These are phyloP conservation scores for Lepidurus packardi DNA, from an alignment of 1,140 invertebrate genomes.

Conservation along the genomic window DNA sequence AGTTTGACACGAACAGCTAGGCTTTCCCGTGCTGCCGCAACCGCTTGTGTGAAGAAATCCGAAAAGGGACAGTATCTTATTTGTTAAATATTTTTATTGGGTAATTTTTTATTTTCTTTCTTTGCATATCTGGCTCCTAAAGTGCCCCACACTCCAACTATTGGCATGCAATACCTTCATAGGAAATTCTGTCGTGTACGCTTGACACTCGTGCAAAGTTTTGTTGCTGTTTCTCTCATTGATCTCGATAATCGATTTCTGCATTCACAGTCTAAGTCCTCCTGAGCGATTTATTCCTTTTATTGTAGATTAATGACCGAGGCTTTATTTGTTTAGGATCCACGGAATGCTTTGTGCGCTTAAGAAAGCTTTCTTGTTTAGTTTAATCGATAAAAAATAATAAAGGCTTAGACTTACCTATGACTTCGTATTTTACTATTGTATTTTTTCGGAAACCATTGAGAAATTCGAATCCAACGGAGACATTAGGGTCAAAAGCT, in stretches of 20 bases:
- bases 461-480: too few species aligned
- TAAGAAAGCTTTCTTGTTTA: background rate
- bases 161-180: too few species aligned
- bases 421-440: too few species aligned
- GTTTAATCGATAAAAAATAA: background rate
- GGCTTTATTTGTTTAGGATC: background rate
- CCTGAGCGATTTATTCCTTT: background rate
- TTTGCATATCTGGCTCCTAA: too few species aligned
- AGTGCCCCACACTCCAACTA: too few species aligned
- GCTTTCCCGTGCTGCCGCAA: background rate
- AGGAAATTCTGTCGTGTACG: background rate
- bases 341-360: background rate
- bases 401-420: too few species aligned
- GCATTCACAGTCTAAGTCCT: background rate
- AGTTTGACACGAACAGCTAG: background rate
- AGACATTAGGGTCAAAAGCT: too few species aligned
- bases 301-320: background rate
- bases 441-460: too few species aligned
- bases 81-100: background rate
- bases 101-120: too few species aligned
- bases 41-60: background rate
- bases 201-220: background rate
- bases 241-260: background rate
- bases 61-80: background rate
- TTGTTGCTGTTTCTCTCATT: background rate